Percentiles rank a stretch among this genome's conserved stretches.
phyloP scores from a whole-genome alignment of 1,140 invertebrate genomes.

The Leptoteleia sp. region DNA sequence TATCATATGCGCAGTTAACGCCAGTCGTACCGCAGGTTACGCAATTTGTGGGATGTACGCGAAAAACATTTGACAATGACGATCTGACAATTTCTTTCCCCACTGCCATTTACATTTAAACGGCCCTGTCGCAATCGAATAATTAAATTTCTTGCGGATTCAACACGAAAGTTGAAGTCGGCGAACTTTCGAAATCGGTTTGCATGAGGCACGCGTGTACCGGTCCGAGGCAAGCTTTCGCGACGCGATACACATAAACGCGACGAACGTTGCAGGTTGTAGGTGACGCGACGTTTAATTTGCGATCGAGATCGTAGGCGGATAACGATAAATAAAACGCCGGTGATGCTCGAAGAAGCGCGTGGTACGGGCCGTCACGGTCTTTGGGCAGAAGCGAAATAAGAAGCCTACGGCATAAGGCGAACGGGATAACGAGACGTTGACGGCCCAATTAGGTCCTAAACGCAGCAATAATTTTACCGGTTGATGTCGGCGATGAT shows the following conservation, averaged over 20 bases:
- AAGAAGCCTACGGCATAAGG: constrained; percentile 61
- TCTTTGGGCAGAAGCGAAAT: constrained; percentile 59
- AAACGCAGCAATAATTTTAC: constrained; percentile 68
- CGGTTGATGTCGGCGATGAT: constrained; percentile 46
- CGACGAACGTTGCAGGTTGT: constrained; percentile 48
- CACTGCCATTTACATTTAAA: constrained; percentile 5
- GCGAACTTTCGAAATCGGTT: constrained; percentile 36
- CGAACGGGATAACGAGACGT: constrained; percentile 68
- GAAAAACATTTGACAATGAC: too few species aligned
- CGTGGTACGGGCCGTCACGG: constrained; percentile 66
- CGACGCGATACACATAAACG: constrained; percentile 53
- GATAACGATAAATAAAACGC: constrained; percentile 66
- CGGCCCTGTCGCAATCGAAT: constrained; percentile 3
- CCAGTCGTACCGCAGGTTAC: too few species aligned
- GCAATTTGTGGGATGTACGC: too few species aligned
- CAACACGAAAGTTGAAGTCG: constrained; percentile 20
- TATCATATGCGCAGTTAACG: too few species aligned
- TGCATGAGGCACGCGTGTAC: constrained; percentile 47
- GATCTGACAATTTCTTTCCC: too few species aligned
- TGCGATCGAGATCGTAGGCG: constrained; percentile 64
- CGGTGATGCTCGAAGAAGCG: constrained; percentile 59
- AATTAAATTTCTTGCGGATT: constrained; percentile 14
- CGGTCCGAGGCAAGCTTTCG: constrained; percentile 23
- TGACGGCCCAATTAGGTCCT: constrained; percentile 72
- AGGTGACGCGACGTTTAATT: constrained; percentile 69